Evolutionary conservation across 2,888 invertebrate species (phyloP).

Genomic region (Orthosia gothica): DNA sequence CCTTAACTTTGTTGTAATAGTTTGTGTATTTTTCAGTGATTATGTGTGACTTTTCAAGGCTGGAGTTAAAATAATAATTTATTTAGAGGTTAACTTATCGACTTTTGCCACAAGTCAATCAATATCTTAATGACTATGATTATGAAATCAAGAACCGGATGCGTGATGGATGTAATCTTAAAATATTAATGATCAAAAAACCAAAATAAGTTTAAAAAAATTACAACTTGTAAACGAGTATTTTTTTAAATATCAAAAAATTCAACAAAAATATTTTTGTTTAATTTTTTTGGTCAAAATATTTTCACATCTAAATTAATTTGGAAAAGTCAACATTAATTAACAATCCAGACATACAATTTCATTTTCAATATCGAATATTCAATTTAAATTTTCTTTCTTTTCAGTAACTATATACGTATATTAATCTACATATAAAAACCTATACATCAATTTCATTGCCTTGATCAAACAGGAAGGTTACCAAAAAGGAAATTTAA

Average conservation of each 20-base stretch:
- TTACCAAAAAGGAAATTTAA: constrained; percentile 23
- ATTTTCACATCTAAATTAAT: too few species aligned
- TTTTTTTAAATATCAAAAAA: too few species aligned
- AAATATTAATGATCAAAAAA: not conserved
- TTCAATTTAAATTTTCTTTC: not conserved
- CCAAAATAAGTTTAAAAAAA: not conserved
- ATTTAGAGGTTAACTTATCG: not conserved
- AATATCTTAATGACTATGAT: not conserved
- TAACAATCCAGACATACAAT: not conserved
- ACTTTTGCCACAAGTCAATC: not conserved
- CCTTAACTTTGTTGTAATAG: not conserved
- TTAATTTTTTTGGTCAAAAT: too few species aligned
- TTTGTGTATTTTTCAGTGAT: not conserved
- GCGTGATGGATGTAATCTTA: not conserved
- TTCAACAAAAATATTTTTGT: too few species aligned
- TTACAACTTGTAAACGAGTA: too few species aligned
- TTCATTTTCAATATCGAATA: not conserved
- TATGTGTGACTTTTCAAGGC: too few species aligned
- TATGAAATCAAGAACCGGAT: not conserved
- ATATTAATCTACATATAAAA: not conserved
- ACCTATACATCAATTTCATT: constrained; percentile 10
- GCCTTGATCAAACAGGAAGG: constrained; percentile 28
- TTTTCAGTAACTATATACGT: not conserved
- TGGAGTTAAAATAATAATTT: not conserved
- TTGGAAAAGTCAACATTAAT: not conserved